Evolutionary conservation across 2,113 vertebrate genomes (phyloP), one percentile per base, ranked within the genome.

Genomic region (Zeus faber): DNA sequence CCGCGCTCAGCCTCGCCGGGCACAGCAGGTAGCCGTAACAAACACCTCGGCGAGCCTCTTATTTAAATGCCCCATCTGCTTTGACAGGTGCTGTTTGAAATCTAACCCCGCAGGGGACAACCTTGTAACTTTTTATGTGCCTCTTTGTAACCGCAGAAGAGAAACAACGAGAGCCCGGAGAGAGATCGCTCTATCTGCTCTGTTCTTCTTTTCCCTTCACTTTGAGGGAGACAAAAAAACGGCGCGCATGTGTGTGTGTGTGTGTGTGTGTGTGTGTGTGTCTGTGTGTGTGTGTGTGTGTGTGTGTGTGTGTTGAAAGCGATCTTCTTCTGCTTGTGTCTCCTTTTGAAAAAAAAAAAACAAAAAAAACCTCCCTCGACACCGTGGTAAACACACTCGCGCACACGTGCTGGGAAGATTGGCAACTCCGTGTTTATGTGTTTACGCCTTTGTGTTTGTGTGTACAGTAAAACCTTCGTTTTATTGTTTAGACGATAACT

Each of bases 61-160:
- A 81, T 87, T 88, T 85, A 85, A 84, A 87, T 82, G 81, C 83
- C 83, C 88, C 88, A 89, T 91, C 89, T 91, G 89, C 88, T 91
- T 88, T 87, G 82, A 83, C 89, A 90, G 88, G 88, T 90, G 88
- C 84, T 78, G 85, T 86, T 87, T 88, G 75, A 82, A 83, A 86
- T 84, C 73, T 81, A 79, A 77, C 79, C 88, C 88, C 87, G 80
- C 83, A 81, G 88, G 88, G 85, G 83, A 89, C 80, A 82, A 85
- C 83, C 82, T 75, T 78, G 72, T 81, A 88, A 87, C 85, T 88
- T 86, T 89, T 84, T 85, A 88, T 76, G 72, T 77, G 71, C 80
- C 76, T 85, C 86, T 83, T 88, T 88, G 84, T 80, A 82, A 75
- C 72, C 58, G 72, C 67, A 57, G 79, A 55, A 80, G 70, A 67